These are phyloP conservation scores for Phoenicopterus ruber DNA, from an alignment of 2,113 vertebrate genomes.

Conservation along the genomic window DNA sequence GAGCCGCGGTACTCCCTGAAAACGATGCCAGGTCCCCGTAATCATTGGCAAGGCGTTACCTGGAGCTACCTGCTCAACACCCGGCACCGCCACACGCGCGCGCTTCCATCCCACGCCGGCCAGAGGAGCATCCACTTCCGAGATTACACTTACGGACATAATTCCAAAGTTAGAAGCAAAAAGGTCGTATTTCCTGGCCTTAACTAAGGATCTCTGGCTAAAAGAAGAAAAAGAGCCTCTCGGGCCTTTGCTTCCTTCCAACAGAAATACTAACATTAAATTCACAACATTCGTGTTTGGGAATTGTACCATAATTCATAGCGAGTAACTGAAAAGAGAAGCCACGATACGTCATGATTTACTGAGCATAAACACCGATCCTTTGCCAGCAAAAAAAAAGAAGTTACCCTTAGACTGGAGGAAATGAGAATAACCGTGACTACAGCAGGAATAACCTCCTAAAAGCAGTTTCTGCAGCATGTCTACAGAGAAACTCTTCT, in stretches of 20 bases:
- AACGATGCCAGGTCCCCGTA: neutral
- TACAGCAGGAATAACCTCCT: neutral
- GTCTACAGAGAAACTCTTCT: neutral
- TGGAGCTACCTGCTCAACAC: neutral
- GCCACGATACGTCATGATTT: neutral
- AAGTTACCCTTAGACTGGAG: neutral
- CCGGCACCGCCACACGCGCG: neutral
- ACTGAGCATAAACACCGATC: neutral
- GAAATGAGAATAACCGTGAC: neutral
- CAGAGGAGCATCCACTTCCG: neutral
- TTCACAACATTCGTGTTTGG: neutral
- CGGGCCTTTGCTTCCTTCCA: no score
- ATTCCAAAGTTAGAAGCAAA: neutral
- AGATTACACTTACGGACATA: fast-evolving
- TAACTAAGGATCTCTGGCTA: neutral
- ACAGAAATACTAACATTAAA: fast-evolving
- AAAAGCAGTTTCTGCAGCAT: neutral
- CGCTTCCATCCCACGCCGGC: fast-evolving
- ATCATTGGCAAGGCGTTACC: neutral
- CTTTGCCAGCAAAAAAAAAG: neutral
- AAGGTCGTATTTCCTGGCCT: neutral
- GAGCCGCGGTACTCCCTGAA: neutral
- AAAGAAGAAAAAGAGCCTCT: neutral
- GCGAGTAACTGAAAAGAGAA: neutral
- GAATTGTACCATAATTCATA: neutral